Evolutionary conservation across 2,113 vertebrate species (phyloP).

Genomic region (Vulpes vulpes): DNA sequence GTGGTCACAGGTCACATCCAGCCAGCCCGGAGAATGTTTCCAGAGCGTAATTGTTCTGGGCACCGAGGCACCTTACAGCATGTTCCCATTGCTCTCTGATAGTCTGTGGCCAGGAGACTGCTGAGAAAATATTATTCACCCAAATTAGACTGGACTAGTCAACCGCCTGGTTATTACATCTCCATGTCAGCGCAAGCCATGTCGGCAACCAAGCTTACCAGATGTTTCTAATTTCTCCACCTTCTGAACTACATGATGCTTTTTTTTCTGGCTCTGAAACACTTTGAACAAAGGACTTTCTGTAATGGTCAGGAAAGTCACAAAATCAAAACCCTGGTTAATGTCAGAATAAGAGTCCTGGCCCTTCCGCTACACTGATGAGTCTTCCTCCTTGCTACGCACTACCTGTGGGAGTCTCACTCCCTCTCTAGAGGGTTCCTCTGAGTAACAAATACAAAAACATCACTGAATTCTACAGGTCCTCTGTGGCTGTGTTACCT

Average conservation of each 20-base stretch:
- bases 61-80: slow-evolving; percentile 82
- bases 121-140: slow-evolving; percentile 87
- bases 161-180: slow-evolving; percentile 80
- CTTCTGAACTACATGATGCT: slow-evolving; percentile 78
- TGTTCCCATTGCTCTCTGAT: slow-evolving; percentile 81
- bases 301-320: slow-evolving; percentile 79
- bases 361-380: background rate
- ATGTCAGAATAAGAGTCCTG: slow-evolving; percentile 64
- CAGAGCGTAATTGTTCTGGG: slow-evolving; percentile 82
- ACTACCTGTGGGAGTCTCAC: background rate
- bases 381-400: background rate
- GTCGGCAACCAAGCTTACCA: slow-evolving; percentile 78
- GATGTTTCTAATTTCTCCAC: slow-evolving; percentile 87
- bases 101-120: slow-evolving; percentile 84
- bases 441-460: slow-evolving; percentile 58
- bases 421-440: background rate
- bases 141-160: slow-evolving; percentile 83
- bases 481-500: background rate
- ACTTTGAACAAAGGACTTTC: slow-evolving; percentile 83
- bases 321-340: slow-evolving; percentile 66
- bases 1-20: slow-evolving; percentile 60
- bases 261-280: slow-evolving; percentile 73
- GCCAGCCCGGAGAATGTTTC: slow-evolving; percentile 80
- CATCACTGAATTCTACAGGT: slow-evolving; percentile 20
- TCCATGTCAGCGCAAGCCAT: slow-evolving; percentile 79